Conservation (phyloP, 2,888 invertebrate genomes). For the Eupithecia subfuscata region DNA sequence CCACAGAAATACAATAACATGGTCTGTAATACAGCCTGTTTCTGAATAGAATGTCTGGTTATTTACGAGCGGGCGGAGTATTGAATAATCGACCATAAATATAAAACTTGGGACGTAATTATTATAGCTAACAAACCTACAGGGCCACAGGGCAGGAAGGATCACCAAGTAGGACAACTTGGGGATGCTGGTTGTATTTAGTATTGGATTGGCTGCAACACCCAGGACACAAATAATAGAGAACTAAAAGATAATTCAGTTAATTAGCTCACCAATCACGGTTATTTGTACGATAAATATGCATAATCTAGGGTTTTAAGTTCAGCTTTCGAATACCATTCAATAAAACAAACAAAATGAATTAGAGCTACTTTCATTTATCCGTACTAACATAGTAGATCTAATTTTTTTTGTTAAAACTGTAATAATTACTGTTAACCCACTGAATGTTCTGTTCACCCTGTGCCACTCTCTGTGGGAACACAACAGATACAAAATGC, state of each 20-base stretch:
- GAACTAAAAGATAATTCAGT: too few relatives aligned
- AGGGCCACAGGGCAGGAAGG: constrained; percentile 17
- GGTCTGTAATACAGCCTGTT: neutral
- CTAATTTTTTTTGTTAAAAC: too few relatives aligned
- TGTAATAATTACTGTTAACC: neutral
- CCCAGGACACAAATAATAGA: too few relatives aligned
- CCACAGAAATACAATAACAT: neutral
- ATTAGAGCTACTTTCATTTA: too few relatives aligned
- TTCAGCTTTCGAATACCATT: too few relatives aligned
- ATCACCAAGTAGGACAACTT: neutral
- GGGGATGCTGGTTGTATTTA: neutral
- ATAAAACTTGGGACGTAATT: constrained; percentile 40
- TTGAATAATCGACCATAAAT: constrained; percentile 37
- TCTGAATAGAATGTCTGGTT: constrained; percentile 31
- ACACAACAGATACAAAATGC: constrained; percentile 56
- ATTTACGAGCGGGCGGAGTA: constrained; percentile 34
- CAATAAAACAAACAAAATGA: too few relatives aligned
- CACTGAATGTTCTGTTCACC: neutral
- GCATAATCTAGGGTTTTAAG: too few relatives aligned
- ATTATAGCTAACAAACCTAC: constrained; percentile 27
- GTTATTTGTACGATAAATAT: too few relatives aligned
- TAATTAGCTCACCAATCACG: too few relatives aligned
- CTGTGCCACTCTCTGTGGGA: constrained; percentile 38
- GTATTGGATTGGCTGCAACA: too few relatives aligned
- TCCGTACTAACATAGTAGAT: too few relatives aligned